Evolutionary conservation across 1,140 invertebrate genomes (phyloP).

Genomic region (Aleiodes sp.): DNA sequence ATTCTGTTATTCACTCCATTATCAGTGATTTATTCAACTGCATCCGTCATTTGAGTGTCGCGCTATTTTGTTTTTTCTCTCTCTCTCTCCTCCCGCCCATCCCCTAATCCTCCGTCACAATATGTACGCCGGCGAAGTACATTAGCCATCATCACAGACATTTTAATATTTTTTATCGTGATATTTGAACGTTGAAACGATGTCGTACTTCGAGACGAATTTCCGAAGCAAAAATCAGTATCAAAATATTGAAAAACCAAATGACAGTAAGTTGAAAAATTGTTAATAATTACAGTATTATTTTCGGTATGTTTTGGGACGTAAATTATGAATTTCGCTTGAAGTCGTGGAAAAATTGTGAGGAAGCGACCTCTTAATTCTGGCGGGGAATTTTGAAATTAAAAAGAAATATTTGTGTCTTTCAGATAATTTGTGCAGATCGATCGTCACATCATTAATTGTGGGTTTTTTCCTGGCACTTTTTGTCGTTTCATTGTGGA

Average conservation of each 20-base stretch:
- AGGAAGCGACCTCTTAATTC: not conserved
- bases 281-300: not conserved
- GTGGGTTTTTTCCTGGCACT: not conserved
- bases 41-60: not conserved
- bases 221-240: not conserved
- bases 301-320: not conserved
- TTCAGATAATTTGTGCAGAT: not conserved
- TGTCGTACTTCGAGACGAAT: constrained; percentile 2
- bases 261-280: not conserved
- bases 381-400: not conserved
- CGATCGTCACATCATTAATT: not conserved
- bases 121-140: not conserved
- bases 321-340: too few relatives aligned
- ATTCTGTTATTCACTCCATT: not conserved
- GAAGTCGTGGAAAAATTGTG: not conserved
- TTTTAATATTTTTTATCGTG: not conserved
- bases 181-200: not conserved
- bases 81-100: not conserved
- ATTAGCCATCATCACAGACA: not conserved
- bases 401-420: not conserved
- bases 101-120: not conserved
- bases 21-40: not conserved
- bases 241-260: not conserved
- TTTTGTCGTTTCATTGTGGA: not conserved
- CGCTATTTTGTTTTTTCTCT: not conserved